Conservation (phyloP, 92 coral and sea anemone species). For the Desmophyllum pertusum region DNA sequence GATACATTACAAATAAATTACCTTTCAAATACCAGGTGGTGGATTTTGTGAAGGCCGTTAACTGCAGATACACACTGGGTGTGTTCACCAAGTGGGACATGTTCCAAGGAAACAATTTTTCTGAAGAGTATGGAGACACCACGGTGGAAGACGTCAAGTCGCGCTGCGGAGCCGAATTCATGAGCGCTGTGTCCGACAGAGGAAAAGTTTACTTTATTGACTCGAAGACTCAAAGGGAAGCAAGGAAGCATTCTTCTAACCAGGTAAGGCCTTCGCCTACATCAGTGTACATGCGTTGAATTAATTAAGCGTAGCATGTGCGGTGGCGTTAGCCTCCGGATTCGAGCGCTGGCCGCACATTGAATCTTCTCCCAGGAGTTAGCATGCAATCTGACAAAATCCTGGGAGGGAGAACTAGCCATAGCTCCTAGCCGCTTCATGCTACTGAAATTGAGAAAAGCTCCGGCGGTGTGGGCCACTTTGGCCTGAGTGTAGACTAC, state of each 20-base stretch:
- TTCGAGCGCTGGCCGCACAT: too few species aligned
- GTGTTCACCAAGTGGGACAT: conserved; percentile 41
- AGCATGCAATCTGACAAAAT: too few species aligned
- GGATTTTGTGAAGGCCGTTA: conserved; percentile 34
- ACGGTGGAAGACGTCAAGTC: conserved; percentile 16
- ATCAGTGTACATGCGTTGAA: too few species aligned
- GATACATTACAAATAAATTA: too few species aligned
- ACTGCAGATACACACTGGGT: conserved; percentile 30
- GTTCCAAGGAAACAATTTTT: conserved; percentile 21
- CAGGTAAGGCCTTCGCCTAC: too few species aligned
- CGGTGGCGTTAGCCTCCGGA: too few species aligned
- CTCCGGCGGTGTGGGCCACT: too few species aligned
- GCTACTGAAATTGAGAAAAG: too few species aligned
- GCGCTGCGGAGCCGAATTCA: conserved; percentile 14
- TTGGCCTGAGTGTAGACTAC: background rate
- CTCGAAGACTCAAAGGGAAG: conserved; percentile 22
- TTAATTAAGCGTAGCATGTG: too few species aligned
- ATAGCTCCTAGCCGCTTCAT: too few species aligned
- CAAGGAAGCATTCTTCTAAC: background rate
- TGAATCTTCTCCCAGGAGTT: too few species aligned
- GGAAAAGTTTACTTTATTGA: conserved; percentile 33
- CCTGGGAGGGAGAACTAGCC: too few species aligned
- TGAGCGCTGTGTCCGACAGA: conserved; percentile 30
- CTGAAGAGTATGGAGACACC: conserved; percentile 15
- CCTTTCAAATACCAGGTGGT: conserved; percentile 21